These are phyloP conservation scores for Enhydra lutris DNA, from an alignment of 2,113 vertebrate species.

Conservation along the genomic window DNA sequence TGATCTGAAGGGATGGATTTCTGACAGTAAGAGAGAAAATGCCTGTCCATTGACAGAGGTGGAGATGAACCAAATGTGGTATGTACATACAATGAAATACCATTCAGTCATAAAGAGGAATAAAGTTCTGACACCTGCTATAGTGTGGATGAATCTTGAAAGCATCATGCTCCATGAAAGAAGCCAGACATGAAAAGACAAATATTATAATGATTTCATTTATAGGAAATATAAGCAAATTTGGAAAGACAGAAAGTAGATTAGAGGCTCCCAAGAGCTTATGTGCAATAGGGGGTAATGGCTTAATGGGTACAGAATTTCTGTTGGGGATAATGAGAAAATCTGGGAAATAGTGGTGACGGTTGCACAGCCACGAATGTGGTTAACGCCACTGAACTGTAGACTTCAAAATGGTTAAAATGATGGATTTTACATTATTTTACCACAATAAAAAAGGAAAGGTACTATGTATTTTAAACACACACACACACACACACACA, in stretches of 20 bases:
- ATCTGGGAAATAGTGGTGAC: background rate
- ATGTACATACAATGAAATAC: background rate
- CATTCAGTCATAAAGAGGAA: background rate
- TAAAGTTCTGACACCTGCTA: background rate
- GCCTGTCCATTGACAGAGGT: background rate
- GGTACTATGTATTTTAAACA: too few relatives aligned
- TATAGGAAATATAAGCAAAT: background rate
- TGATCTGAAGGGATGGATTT: background rate
- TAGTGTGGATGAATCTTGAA: background rate
- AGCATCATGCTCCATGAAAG: background rate
- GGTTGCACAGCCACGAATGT: background rate
- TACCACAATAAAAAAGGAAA: background rate
- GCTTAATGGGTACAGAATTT: background rate
- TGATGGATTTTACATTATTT: background rate
- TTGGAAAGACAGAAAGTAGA: background rate
- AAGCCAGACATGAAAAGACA: background rate
- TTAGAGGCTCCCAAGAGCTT: background rate
- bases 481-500: too few relatives aligned
- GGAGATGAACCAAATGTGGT: background rate
- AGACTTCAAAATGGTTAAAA: background rate
- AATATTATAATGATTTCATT: background rate
- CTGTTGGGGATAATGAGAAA: background rate
- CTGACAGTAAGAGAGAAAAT: background rate
- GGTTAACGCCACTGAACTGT: background rate
- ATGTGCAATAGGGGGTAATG: background rate